Evolutionary conservation across 2,113 vertebrate genomes (phyloP), one percentile per base, ranked within the genome.

Genomic region (Atherinomorus stipes): DNA sequence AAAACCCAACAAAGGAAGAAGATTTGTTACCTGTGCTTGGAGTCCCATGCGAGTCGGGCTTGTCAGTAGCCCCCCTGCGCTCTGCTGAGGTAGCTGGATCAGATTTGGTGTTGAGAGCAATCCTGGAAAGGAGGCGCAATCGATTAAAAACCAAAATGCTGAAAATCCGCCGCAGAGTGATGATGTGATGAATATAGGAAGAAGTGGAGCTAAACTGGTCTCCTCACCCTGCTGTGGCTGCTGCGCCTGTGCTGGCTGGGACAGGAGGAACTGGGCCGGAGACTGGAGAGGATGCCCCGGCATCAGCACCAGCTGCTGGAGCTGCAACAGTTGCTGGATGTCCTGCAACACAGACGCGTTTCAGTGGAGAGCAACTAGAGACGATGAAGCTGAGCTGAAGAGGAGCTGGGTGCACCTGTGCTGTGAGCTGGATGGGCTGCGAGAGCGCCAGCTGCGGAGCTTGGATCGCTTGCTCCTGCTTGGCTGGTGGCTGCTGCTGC

Each of bases 81-180:
- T 96, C 91, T 96, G 96, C 93, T 97, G 96, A 97, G 96, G 96
- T 96, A 97, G 96, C 92, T 96, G 92, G 93, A 97, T 95, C 89
- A 97, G 90, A 95, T 97, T 97, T 93, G 92, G 86, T 80, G 96
- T 94, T 0, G 96, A 94, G 70, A 97, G 94, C 92, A 97, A 93
- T 92, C 95, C 96, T 97, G 78, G 0, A 23, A 71, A 52, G 28
- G 15, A 34, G 50, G 19, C 56, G 1, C 12, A 58, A 38, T 0
- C 7, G 7, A 11, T 42, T 58, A 31, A 50, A 58, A 31, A 11
- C 7, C 11, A 38, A 0, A 53, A 37, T 8, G 31, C 3, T 34
- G 31, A 28, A 28, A 6, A 28, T 28, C n/a, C n/a, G n/a, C 31
- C 3, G 11, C 40, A 42, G 8, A 15, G 40, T 12, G 11, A 42